A percentile compares a stretch with the other conserved stretches of the same genome.
These are phyloP conservation scores for Macrotrachela quadricornifera DNA, from an alignment of 1,140 invertebrate species.

Conservation along the genomic window DNA sequence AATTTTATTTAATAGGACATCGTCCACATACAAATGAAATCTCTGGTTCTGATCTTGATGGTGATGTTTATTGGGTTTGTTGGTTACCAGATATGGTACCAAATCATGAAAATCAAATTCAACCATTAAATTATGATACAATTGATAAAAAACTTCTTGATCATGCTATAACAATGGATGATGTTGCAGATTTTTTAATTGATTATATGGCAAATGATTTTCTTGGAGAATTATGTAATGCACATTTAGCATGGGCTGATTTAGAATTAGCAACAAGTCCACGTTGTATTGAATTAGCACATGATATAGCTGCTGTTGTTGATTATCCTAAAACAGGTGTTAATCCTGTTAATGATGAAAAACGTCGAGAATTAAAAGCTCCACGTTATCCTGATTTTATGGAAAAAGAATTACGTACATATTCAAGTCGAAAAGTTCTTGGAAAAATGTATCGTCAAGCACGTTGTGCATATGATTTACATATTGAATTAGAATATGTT, in stretches of 20 bases:
- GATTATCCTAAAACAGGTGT: constrained; percentile 1
- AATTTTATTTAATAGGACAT: constrained; percentile 17
- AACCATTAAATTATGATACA: background rate
- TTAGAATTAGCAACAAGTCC: background rate
- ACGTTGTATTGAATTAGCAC: background rate
- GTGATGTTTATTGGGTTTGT: constrained; percentile 27
- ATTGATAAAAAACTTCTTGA: too few species aligned
- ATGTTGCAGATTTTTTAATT: background rate
- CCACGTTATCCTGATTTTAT: constrained; percentile 1
- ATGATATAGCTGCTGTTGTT: background rate
- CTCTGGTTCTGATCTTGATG: constrained; percentile 29
- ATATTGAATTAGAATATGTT: too few species aligned
- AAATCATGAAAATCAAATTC: background rate
- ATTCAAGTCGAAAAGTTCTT: background rate
- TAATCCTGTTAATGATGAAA: too few species aligned
- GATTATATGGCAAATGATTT: constrained; percentile 2
- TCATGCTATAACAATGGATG: too few species aligned
- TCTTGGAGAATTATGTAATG: background rate
- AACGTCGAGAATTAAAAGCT: background rate
- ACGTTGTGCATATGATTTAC: too few species aligned
- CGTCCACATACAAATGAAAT: constrained; percentile 33
- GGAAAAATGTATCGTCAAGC: background rate
- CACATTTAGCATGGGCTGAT: background rate
- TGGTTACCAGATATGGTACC: constrained; percentile 14
- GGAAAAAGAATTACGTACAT: background rate